These are phyloP conservation scores for Anguilla megastoma DNA, from an alignment of 2,797 vertebrate genomes.

Conservation along the genomic window DNA sequence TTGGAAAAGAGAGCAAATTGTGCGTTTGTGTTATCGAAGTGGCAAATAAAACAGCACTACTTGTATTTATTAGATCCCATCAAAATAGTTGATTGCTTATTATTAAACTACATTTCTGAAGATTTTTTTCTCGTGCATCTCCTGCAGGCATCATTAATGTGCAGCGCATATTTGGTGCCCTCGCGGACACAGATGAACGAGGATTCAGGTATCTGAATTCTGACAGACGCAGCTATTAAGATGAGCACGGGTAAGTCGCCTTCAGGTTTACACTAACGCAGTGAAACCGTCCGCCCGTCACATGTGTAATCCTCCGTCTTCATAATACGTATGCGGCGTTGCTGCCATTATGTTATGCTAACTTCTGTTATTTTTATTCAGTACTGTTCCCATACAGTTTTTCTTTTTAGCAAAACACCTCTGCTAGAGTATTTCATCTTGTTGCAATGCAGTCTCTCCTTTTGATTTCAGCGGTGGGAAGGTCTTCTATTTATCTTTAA, in stretches of 20 bases:
- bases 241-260: conserved; percentile 75
- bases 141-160: conserved; percentile 34
- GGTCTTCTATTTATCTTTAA: not conserved
- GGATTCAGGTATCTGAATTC: conserved; percentile 46
- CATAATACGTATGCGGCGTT: not conserved
- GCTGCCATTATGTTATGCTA: not conserved
- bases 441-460: conserved; percentile 47
- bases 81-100: not conserved
- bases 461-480: conserved; percentile 11
- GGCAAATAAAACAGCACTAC: not conserved
- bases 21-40: conserved; percentile 7
- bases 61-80: not conserved
- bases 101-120: conserved; percentile 20
- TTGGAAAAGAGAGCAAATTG: conserved; percentile 5
- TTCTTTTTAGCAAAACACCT: not conserved
- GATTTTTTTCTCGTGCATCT: conserved; percentile 28
- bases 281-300: not conserved
- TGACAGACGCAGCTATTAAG: conserved; percentile 46
- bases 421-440: conserved; percentile 16
- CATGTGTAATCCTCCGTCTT: not conserved
- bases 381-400: not conserved
- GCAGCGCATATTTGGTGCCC: conserved; percentile 24
- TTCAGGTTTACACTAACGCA: not conserved
- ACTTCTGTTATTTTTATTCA: not conserved
- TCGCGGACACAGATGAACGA: conserved; percentile 41